Evolutionary conservation across 64 coral and sea anemone genomes (phyloP).

Genomic region (Montipora foliosa): DNA sequence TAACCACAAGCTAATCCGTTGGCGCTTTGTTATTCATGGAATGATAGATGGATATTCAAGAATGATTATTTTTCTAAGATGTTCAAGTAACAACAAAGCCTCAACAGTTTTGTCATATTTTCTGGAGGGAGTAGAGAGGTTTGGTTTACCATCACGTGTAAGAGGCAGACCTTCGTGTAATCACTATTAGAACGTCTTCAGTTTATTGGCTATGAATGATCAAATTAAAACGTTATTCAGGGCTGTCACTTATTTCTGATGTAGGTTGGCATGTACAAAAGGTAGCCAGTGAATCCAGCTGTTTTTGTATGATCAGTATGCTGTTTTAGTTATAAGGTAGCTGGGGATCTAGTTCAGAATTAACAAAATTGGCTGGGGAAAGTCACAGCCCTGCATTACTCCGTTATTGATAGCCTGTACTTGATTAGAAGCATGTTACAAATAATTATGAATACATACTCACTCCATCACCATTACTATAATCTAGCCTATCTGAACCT

Average conservation of each 20-base stretch:
- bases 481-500: neutral
- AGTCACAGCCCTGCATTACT: neutral
- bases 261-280: neutral
- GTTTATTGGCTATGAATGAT: conserved; percentile 2
- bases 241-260: conserved; percentile 12
- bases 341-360: conserved; percentile 10
- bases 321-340: neutral
- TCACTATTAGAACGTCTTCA: conserved; percentile 6
- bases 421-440: conserved; percentile 19
- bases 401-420: neutral
- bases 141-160: conserved; percentile 20
- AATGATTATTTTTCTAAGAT: conserved; percentile 26
- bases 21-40: conserved; percentile 40
- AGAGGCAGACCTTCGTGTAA: conserved; percentile 1
- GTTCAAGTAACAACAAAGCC: conserved; percentile 31
- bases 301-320: conserved; percentile 5
- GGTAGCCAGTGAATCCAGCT: neutral
- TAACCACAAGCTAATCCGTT: conserved; percentile 27
- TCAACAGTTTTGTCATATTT: conserved; percentile 24
- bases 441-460: neutral
- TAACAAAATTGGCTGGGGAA: neutral
- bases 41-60: conserved; percentile 40
- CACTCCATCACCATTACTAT: neutral
- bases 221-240: conserved; percentile 10
- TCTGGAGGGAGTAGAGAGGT: conserved; percentile 15